These are phyloP conservation scores for Mimachlamys varia DNA, from an alignment of 2,888 invertebrate species.

Conservation along the genomic window DNA sequence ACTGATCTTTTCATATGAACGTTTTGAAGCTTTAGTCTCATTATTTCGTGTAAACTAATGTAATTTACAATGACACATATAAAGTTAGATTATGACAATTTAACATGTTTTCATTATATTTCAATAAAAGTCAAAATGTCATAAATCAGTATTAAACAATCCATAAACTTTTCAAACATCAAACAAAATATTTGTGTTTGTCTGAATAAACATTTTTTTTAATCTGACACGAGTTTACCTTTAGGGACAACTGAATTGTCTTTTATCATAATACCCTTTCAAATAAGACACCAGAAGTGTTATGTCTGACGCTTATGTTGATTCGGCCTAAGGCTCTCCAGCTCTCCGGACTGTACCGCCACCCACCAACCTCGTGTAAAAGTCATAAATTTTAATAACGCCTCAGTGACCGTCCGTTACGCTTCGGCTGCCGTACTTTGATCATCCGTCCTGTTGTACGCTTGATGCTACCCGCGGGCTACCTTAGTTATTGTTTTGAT, in stretches of 20 bases:
- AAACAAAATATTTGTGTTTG: background rate
- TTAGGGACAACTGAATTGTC: background rate
- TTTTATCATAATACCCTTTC: background rate
- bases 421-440: background rate
- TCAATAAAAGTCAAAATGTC: constrained; percentile 31
- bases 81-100: background rate
- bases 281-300: background rate
- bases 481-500: background rate
- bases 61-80: background rate
- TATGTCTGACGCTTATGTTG: background rate
- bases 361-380: background rate
- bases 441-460: background rate
- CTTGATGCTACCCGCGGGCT: background rate
- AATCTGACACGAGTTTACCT: background rate
- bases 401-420: background rate
- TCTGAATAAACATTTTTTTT: background rate
- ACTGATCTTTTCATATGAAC: background rate
- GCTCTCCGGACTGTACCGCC: background rate
- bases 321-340: background rate
- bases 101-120: background rate
- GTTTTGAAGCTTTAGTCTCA: background rate
- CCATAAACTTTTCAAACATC: background rate
- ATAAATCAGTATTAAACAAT: background rate
- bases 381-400: background rate
- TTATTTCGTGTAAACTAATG: background rate